Percentiles rank a stretch among this genome's conserved stretches.
Conservation (phyloP, 2,888 invertebrate species). For the Gortyna flavago region DNA sequence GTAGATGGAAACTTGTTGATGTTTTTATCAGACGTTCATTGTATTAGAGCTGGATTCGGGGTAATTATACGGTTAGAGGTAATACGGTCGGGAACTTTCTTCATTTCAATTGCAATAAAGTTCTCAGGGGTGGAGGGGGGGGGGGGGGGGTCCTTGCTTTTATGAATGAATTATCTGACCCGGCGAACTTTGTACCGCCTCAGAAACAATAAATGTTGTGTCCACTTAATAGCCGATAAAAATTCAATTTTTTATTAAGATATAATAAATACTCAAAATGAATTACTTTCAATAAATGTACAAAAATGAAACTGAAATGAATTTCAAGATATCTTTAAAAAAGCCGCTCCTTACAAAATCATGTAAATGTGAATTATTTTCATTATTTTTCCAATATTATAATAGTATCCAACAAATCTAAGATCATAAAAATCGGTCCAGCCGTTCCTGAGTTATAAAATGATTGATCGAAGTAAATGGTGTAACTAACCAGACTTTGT, state of each 20-base stretch:
- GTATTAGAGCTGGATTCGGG: conserved; percentile 13
- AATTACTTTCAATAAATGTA: too few relatives aligned
- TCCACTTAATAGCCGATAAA: neutral
- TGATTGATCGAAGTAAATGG: too few relatives aligned
- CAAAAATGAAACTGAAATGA: neutral
- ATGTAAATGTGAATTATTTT: neutral
- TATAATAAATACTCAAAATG: too few relatives aligned
- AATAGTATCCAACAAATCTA: neutral
- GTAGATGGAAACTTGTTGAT: conserved; percentile 14
- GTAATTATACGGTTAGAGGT: neutral
- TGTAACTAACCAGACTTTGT: neutral
- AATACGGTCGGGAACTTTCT: neutral
- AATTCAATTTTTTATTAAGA: neutral
- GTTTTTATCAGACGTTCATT: neutral
- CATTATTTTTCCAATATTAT: neutral
- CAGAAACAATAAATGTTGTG: neutral
- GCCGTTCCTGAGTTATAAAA: neutral
- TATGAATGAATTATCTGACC: neutral
- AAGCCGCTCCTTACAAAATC: too few relatives aligned
- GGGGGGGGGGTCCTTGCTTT: too few relatives aligned
- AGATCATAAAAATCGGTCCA: neutral
- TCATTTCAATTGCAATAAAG: neutral
- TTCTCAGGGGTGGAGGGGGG: too few relatives aligned
- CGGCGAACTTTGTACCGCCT: neutral
- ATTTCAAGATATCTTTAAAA: too few relatives aligned